Evolutionary conservation across 1,140 invertebrate species (phyloP).

Genomic region (Drosophila kikkawai): DNA sequence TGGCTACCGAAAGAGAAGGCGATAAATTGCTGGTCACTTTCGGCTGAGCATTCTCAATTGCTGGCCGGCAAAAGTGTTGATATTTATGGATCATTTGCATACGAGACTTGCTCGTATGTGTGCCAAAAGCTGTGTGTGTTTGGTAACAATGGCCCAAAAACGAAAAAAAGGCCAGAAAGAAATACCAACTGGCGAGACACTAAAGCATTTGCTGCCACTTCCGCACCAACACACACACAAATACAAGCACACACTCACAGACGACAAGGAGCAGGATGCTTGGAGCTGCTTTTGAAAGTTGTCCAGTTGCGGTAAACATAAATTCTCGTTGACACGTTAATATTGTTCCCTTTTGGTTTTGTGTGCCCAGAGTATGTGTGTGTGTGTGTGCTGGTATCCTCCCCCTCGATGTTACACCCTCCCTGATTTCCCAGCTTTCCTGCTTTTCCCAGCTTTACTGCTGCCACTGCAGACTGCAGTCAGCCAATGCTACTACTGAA

Average conservation of each 20-base stretch:
- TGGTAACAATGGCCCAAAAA: slow-evolving; percentile 51
- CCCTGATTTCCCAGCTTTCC: slow-evolving; percentile 1
- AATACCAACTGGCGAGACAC: slow-evolving; percentile 78
- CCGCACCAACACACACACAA: slow-evolving; percentile 46
- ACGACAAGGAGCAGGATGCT: slow-evolving; percentile 43
- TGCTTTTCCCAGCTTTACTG: slow-evolving; percentile 28
- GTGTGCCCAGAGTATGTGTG: slow-evolving; percentile 22
- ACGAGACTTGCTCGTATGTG: slow-evolving; percentile 52
- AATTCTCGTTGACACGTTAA: slow-evolving; percentile 84
- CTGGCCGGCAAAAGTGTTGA: slow-evolving; percentile 72
- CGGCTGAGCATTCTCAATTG: slow-evolving; percentile 68
- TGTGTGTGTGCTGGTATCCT: slow-evolving; percentile 33
- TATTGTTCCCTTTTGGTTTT: slow-evolving; percentile 82
- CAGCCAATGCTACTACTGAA: slow-evolving; percentile 54
- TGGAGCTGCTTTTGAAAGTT: slow-evolving; percentile 82
- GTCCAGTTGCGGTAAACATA: slow-evolving; percentile 84
- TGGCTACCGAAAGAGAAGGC: slow-evolving; percentile 19
- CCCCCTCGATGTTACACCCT: background rate
- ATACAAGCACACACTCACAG: slow-evolving; percentile 20
- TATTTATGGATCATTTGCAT: slow-evolving; percentile 84
- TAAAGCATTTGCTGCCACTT: slow-evolving; percentile 83
- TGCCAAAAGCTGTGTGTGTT: slow-evolving; percentile 48
- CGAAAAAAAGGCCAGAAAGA: slow-evolving; percentile 47
- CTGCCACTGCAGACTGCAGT: slow-evolving; percentile 42
- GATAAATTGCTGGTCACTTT: slow-evolving; percentile 78